Evolutionary conservation across 2,797 vertebrate genomes (phyloP), one percentile per base, ranked within the genome.

Genomic region (Phylloscopus collybita): DNA sequence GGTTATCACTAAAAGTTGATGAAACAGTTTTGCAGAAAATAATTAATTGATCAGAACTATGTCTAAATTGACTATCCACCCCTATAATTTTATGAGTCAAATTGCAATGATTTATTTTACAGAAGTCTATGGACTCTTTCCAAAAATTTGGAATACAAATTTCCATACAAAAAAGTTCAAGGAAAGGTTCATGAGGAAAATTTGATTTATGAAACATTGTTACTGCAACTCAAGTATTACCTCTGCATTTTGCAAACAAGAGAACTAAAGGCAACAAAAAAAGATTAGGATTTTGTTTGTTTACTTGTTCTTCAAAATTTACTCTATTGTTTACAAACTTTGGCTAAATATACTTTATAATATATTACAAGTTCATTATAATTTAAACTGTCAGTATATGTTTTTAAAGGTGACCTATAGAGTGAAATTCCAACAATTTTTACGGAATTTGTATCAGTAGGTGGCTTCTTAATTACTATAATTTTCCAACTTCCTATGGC

Each of bases 351-450:
- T 36, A 59, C 17, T 57, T 88, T 66, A 56, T 36, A 45, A n/a
- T 74, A 25, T 3, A n/a, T 57, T 44, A 9, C 10, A 36, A 38
- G 6, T 45, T 84, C 14, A 30, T 70, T 78, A 40, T 19, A 66
- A 71, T 45, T 81, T 76, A 64, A 80, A 60, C 1, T 34, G 3
- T 51, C 19, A 30, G 38, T 40, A 21, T 64, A 20, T 50, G 5
- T 14, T 91, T 38, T 71, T 90, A 89, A 76, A 93, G 13, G 29
- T 82, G 19, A 7, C 13, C 21, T 23, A 21, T 93, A 81, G 50
- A 95, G 9, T 49, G 12, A 72, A 93, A 95, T 69, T 91, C n/a
- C 42, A 84, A 42, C 11, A 16, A 80, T 72, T 87, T 92, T 86
- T 80, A 71, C 30, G 64, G 51, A 91, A 90, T 60, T 88, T 88